A percentile compares a stretch with the other conserved stretches of the same genome.
Evolutionary conservation across 2,888 invertebrate species (phyloP).

Genomic region (Argyra leucocephala): DNA sequence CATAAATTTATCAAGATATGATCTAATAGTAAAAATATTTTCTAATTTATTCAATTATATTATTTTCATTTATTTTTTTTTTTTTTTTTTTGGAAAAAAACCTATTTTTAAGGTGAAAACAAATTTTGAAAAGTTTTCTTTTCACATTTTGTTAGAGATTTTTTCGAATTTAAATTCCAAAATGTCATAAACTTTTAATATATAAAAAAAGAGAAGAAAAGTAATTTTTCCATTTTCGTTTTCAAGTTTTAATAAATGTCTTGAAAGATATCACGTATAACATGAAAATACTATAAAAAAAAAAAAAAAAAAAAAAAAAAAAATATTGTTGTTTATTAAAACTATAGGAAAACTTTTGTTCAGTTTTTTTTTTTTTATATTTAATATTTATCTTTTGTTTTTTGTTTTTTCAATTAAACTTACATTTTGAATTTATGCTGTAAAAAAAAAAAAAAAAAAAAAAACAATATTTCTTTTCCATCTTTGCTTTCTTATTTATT

Average conservation of each 20-base stretch:
- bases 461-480: too few species aligned
- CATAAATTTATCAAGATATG: too few species aligned
- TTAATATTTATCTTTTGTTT: background rate
- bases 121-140: too few species aligned
- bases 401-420: background rate
- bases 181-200: conserved; percentile 6
- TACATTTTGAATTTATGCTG: too few species aligned
- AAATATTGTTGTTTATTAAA: background rate
- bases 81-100: too few species aligned
- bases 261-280: background rate
- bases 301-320: background rate
- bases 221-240: background rate
- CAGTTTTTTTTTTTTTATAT: background rate
- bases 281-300: background rate
- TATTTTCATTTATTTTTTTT: too few species aligned
- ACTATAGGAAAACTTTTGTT: background rate
- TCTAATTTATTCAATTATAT: too few species aligned
- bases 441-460: too few species aligned
- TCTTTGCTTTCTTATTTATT: too few species aligned
- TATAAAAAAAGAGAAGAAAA: background rate
- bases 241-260: background rate
- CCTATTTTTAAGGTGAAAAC: too few species aligned
- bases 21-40: too few species aligned
- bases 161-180: background rate
- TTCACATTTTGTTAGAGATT: too few species aligned